These are phyloP conservation scores for Orthonyx spaldingii DNA, from an alignment of 2,113 vertebrate genomes.

Conservation along the genomic window DNA sequence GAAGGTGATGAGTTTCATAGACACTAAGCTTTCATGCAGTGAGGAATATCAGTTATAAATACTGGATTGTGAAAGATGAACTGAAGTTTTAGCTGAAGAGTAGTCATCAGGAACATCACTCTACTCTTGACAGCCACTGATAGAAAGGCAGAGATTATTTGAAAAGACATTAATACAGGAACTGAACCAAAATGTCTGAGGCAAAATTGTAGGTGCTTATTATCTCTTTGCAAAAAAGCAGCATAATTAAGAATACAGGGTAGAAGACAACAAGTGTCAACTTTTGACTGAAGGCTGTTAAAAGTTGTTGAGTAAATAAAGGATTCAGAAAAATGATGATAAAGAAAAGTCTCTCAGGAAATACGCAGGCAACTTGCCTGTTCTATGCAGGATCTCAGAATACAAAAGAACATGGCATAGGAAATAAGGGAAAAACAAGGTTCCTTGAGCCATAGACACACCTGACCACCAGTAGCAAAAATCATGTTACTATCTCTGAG, in stretches of 20 bases:
- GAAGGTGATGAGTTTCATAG: neutral
- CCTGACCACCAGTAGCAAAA: neutral
- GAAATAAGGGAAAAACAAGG: neutral
- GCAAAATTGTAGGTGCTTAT: neutral
- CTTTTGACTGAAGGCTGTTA: neutral
- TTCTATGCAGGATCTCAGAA: neutral
- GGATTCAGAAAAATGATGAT: neutral
- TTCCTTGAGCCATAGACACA: neutral
- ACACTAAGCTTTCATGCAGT: neutral
- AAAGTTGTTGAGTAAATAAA: neutral
- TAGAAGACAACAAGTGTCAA: neutral
- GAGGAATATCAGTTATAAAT: neutral
- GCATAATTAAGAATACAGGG: neutral
- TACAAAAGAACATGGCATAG: neutral
- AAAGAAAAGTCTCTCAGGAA: neutral
- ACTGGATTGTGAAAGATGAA: neutral
- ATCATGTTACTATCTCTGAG: neutral
- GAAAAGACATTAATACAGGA: neutral
- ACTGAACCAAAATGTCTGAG: neutral
- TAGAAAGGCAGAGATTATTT: neutral
- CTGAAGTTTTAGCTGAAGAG: neutral
- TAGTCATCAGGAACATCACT: neutral
- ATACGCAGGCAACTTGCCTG: neutral
- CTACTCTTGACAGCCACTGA: neutral
- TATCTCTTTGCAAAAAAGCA: neutral